Percentiles rank a stretch among this genome's conserved stretches.
Evolutionary conservation across 2,797 vertebrate genomes (phyloP).

Genomic region (Mastacembelus armatus): DNA sequence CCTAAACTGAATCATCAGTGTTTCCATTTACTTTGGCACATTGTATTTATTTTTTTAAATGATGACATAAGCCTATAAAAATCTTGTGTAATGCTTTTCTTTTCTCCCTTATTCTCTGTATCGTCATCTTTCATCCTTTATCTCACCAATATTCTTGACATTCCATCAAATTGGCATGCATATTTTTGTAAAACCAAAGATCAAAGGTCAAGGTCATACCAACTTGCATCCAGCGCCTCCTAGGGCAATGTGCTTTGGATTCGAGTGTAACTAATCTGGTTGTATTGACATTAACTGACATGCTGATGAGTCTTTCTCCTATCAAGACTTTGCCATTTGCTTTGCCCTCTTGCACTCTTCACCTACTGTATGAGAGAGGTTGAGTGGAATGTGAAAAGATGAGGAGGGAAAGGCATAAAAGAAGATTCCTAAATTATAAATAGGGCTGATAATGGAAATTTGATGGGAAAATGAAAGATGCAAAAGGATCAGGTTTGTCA

Average conservation of each 20-base stretch:
- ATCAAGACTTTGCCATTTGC: neutral
- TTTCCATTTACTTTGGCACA: neutral
- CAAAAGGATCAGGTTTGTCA: constrained; percentile 20
- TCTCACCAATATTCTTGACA: neutral
- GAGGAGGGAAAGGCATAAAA: constrained; percentile 21
- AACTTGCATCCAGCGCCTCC: constrained; percentile 6
- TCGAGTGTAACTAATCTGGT: constrained; percentile 5
- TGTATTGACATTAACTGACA: constrained; percentile 10
- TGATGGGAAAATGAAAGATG: constrained; percentile 51
- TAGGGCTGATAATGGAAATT: constrained; percentile 50
- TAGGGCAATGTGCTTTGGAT: neutral
- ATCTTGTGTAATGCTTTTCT: neutral
- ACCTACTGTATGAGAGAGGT: constrained; percentile 1
- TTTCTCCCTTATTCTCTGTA: neutral
- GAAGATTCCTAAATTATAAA: constrained; percentile 58
- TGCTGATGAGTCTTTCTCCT: neutral
- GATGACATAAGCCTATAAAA: neutral
- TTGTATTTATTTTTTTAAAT: neutral
- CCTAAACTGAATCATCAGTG: neutral
- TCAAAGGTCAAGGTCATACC: constrained; percentile 17
- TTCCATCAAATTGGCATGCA: constrained; percentile 10
- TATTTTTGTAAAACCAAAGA: constrained; percentile 30
- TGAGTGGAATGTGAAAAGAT: constrained; percentile 21
- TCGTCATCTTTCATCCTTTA: no score
- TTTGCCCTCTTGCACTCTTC: constrained; percentile 3